Base-by-base conservation (phyloP, 2,113 vertebrate genomes). In the Capricornis sumatraensis region DNA sequence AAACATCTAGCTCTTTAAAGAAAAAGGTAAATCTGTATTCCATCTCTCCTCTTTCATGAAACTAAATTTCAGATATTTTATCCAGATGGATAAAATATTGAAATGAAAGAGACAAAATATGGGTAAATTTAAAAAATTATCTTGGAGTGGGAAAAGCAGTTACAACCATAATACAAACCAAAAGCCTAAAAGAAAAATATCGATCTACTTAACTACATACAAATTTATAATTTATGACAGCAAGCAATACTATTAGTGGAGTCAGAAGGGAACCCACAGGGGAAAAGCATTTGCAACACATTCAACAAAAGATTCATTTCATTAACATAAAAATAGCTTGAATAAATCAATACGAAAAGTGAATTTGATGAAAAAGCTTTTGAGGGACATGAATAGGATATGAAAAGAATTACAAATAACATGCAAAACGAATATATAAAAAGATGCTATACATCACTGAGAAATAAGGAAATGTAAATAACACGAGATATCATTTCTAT, bases 181-280 rank as follows among this genome's bases (percentile, higher is more conserved):
- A 91, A 89, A 84, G 11, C 62, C 53, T 94, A 40, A 71, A 95
- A 84, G 47, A 85, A 87, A 95, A 96, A 43, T 85, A 89, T 27
- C 33, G 60, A 87, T 96, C 36, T 95, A 33, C 62, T 95, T 89
- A 88, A 33, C 11, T 83, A 28, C 12, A 14, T 87, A n/a, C 57
- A 71, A 57, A 94, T 87, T 52, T 96, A 30, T 55, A 87, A 85
- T 50, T 87, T 91, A 50, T 95, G 25, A 57, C 9, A 78, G 89
- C 58, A 88, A 67, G 62, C 5, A 81, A 28, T 84, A 60, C 11
- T 53, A n/a, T 81, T 53, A 95, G 3, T 50, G 62, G 86, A 90
- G 2, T 52, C 82, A 67, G 71, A 93, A 96, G 43, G 71, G 16
- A 97, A 27, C 52, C 25, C 40, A 40, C 14, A 45, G 30, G n/a